Evolutionary conservation across 2,113 vertebrate genomes (phyloP).

Genomic region (Manacus vitellinus): DNA sequence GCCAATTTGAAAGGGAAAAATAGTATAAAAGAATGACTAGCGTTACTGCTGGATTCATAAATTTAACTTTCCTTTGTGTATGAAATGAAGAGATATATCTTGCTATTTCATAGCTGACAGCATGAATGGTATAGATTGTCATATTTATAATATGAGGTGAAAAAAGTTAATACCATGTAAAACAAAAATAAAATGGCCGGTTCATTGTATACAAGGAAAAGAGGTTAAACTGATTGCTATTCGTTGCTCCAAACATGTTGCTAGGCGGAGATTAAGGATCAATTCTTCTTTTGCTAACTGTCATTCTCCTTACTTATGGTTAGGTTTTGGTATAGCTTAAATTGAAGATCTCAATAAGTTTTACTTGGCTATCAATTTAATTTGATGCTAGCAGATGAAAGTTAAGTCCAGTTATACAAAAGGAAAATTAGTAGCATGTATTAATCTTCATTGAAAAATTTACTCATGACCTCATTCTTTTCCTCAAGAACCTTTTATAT

Average conservation of each 20-base stretch:
- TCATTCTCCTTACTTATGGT: background rate
- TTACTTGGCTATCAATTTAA: conserved; percentile 5
- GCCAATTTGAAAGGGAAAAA: background rate
- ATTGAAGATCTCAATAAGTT: conserved; percentile 34
- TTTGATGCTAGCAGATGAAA: background rate
- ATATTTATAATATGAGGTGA: conserved; percentile 10
- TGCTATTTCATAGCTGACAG: conserved; percentile 28
- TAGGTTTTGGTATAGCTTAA: conserved; percentile 56
- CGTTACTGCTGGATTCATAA: background rate
- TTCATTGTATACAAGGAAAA: background rate
- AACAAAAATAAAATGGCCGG: conserved; percentile 27
- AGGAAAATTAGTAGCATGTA: background rate
- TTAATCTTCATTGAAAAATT: background rate
- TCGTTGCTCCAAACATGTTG: conserved; percentile 21
- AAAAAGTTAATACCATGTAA: conserved; percentile 2
- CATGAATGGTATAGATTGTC: conserved; percentile 14
- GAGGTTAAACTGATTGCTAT: conserved; percentile 48
- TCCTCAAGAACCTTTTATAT: background rate
- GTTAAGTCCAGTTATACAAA: background rate
- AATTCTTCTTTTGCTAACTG: conserved; percentile 37
- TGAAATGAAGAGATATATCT: conserved; percentile 23
- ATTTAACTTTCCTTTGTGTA: conserved; percentile 27
- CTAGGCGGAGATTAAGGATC: conserved; percentile 51
- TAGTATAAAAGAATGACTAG: background rate
- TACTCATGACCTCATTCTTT: background rate